Percentiles rank a stretch among this genome's conserved stretches.
These are phyloP conservation scores for Mormyrus lacerda DNA, from an alignment of 2,113 vertebrate genomes.

Conservation along the genomic window DNA sequence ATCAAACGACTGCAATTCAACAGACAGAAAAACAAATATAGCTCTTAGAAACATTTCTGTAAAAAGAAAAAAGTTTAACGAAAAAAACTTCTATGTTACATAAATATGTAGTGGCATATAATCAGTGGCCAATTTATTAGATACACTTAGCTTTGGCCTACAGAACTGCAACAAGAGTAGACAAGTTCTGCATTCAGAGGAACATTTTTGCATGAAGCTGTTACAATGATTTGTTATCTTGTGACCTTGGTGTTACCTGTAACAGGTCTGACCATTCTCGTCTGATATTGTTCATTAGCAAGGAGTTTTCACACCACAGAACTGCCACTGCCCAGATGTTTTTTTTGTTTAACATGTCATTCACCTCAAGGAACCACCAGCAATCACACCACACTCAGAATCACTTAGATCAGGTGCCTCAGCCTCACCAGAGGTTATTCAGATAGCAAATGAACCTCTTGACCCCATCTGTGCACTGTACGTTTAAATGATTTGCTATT, in stretches of 20 bases:
- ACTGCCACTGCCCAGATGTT: background rate
- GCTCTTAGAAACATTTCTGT: background rate
- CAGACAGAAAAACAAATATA: background rate
- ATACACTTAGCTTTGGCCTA: background rate
- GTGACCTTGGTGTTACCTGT: background rate
- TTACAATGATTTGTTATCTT: background rate
- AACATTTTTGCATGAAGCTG: background rate
- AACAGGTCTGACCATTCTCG: background rate
- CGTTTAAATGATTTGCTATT: background rate
- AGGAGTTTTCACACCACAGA: background rate
- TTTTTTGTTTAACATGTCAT: background rate
- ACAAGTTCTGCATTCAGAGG: background rate
- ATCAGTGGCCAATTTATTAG: background rate
- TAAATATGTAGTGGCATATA: background rate
- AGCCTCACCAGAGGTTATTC: too few relatives aligned
- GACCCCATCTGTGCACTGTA: too few relatives aligned
- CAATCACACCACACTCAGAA: background rate
- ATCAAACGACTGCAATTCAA: slow-evolving; percentile 41
- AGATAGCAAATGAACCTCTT: too few relatives aligned
- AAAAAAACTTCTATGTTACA: background rate
- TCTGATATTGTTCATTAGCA: background rate
- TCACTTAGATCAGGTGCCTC: background rate
- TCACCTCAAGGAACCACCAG: background rate
- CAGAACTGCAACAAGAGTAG: background rate
- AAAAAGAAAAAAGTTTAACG: background rate